A percentile compares a stretch with the other conserved stretches of the same genome.
Conservation (phyloP, 2,113 vertebrate species). For the Vulpes ferrilata region DNA sequence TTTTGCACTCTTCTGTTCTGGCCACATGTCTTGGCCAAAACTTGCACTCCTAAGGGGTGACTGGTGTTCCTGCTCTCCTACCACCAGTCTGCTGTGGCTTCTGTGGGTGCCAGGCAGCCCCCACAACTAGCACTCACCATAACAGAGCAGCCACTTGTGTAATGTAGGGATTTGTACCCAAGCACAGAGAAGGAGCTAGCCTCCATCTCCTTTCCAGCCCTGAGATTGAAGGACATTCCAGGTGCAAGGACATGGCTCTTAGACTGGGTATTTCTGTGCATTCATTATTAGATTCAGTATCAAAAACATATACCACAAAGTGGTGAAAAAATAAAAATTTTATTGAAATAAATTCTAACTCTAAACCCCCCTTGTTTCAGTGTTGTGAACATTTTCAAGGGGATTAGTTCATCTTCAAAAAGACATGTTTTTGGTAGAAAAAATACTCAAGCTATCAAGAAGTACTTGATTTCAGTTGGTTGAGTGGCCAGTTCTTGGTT, state of each 20-base stretch:
- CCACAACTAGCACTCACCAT: not conserved
- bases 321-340: not conserved
- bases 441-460: not conserved
- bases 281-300: not conserved
- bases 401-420: not conserved
- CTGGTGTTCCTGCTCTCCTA: not conserved
- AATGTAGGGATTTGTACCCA: not conserved
- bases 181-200: not conserved
- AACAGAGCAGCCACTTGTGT: no score
- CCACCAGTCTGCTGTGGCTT: not conserved
- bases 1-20: not conserved
- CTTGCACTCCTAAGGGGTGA: not conserved
- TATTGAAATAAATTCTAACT: conserved; percentile 19
- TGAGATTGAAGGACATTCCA: not conserved
- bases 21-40: not conserved
- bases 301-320: not conserved
- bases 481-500: not conserved
- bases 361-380: not conserved
- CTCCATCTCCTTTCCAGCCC: not conserved
- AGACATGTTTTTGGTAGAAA: not conserved
- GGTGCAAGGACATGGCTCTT: not conserved
- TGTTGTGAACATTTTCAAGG: not conserved
- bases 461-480: not conserved
- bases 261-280: not conserved
- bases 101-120: not conserved